A percentile compares a stretch with the other conserved stretches of the same genome.
These are phyloP conservation scores for Condylura cristata DNA, from an alignment of 2,113 vertebrate species.

Conservation along the genomic window DNA sequence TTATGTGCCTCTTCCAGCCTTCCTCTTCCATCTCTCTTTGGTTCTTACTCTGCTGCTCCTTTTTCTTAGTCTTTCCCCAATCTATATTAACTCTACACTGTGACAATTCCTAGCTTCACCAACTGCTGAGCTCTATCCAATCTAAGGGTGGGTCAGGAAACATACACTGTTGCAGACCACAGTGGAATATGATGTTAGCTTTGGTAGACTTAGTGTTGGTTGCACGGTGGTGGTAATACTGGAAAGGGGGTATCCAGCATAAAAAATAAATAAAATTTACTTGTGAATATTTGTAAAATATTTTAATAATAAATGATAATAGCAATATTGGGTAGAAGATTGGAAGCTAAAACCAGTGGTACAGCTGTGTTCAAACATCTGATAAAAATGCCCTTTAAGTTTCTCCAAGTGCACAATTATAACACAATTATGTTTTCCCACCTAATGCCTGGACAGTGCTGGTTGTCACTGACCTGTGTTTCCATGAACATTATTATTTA, in stretches of 20 bases:
- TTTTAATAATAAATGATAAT: not conserved
- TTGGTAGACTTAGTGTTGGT: too few species aligned
- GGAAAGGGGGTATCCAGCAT: too few species aligned
- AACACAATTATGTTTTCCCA: not conserved
- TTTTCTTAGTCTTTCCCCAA: too few species aligned
- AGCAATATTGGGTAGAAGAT: not conserved
- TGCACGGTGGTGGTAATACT: too few species aligned
- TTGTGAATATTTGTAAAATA: not conserved
- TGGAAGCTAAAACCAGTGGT: not conserved
- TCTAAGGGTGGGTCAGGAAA: too few species aligned
- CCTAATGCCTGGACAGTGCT: not conserved
- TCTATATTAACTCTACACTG: not conserved
- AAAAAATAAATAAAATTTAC: not conserved
- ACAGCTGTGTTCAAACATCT: not conserved
- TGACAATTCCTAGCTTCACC: not conserved
- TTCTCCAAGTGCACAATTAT: not conserved
- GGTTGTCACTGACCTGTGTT: not conserved
- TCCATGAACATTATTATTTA: not conserved
- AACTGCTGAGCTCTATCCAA: too few species aligned
- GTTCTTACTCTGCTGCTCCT: too few species aligned
- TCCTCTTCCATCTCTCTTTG: too few species aligned
- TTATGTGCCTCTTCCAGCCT: too few species aligned
- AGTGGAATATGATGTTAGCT: too few species aligned
- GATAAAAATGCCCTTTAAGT: not conserved
- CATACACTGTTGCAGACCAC: too few species aligned